These are phyloP conservation scores for Andricus curvator DNA, from an alignment of 2,888 invertebrate genomes.

Conservation along the genomic window DNA sequence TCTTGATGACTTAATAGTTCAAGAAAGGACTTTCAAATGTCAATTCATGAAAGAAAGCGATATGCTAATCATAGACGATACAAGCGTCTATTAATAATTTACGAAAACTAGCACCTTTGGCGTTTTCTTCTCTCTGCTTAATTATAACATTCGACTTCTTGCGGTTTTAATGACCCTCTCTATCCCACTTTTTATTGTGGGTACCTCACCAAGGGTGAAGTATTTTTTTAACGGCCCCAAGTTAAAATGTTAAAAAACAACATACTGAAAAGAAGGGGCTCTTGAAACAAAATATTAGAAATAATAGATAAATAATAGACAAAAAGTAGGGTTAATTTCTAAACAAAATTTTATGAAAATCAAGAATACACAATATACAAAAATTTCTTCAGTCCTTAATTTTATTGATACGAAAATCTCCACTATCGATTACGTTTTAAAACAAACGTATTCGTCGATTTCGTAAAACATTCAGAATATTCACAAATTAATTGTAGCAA, in stretches of 20 bases:
- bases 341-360: not conserved
- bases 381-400: not conserved
- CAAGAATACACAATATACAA: not conserved
- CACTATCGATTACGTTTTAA: constrained; percentile 21
- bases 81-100: constrained; percentile 9
- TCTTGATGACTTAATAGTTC: not conserved
- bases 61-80: constrained; percentile 14
- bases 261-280: too few relatives aligned
- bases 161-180: too few relatives aligned
- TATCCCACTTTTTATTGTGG: too few relatives aligned
- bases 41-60: not conserved
- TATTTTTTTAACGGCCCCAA: too few relatives aligned
- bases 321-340: not conserved
- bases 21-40: constrained; percentile 18
- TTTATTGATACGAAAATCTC: constrained; percentile 15
- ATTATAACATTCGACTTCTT: not conserved
- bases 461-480: constrained; percentile 4
- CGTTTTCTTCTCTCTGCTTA: constrained; percentile 4
- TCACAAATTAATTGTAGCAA: constrained; percentile 3
- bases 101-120: not conserved
- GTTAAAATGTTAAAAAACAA: too few relatives aligned
- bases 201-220: too few relatives aligned
- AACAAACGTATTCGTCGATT: constrained; percentile 21
- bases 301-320: not conserved
- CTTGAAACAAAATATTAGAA: not conserved